Percentiles rank a stretch among this genome's conserved stretches.
These are phyloP conservation scores for Gadus macrocephalus DNA, from an alignment of 2,113 vertebrate species.

Conservation along the genomic window DNA sequence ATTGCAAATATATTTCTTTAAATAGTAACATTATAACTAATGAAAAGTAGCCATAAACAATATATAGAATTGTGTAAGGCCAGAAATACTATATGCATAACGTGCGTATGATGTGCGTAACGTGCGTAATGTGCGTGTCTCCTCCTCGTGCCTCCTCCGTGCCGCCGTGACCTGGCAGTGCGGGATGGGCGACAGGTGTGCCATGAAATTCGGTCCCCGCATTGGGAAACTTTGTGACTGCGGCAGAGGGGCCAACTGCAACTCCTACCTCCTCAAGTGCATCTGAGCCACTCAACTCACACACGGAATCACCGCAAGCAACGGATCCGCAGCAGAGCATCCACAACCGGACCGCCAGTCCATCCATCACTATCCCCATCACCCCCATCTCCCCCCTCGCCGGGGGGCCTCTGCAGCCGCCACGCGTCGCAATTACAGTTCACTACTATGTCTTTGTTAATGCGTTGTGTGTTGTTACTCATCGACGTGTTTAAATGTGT, in stretches of 20 bases:
- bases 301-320: not conserved
- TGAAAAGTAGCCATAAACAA: too few species aligned
- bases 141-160: not conserved
- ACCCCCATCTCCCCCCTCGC: too few species aligned
- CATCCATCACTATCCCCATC: not conserved
- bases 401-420: not conserved
- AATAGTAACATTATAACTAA: too few species aligned
- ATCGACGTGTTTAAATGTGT: not conserved
- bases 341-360: not conserved
- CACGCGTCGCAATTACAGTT: not conserved
- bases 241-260: constrained; percentile 68
- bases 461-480: not conserved
- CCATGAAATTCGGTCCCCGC: constrained; percentile 73
- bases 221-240: constrained; percentile 80
- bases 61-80: too few species aligned
- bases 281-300: constrained; percentile 50
- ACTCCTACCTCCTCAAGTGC: constrained; percentile 78
- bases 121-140: too few species aligned
- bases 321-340: not conserved
- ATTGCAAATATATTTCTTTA: too few species aligned
- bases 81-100: not conserved
- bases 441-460: not conserved
- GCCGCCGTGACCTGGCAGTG: constrained; percentile 50
- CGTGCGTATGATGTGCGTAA: not conserved
- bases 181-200: constrained; percentile 69